phyloP scores from a whole-genome alignment of 1,140 invertebrate genomes.

The Papilio polytes region DNA sequence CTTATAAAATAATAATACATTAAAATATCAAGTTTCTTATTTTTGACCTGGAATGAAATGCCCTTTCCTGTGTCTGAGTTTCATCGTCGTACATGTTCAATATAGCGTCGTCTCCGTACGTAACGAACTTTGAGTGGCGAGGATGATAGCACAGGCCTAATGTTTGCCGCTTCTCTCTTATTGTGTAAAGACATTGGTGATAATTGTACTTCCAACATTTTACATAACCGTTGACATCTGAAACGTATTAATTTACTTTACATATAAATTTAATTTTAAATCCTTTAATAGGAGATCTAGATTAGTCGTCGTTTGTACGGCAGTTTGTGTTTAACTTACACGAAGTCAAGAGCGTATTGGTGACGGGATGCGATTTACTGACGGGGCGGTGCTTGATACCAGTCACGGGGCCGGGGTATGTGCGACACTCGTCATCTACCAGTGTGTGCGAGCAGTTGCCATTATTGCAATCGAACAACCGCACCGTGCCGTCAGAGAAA shows the following conservation, averaged over 20 bases:
- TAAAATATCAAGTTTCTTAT: neutral
- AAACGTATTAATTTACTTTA: conserved; percentile 26
- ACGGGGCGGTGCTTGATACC: conserved; percentile 85
- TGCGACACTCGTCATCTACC: conserved; percentile 82
- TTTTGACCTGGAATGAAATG: conserved; percentile 84
- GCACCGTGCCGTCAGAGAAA: conserved; percentile 83
- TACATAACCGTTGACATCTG: conserved; percentile 86
- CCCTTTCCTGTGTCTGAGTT: conserved; percentile 84
- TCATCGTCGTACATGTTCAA: conserved; percentile 87
- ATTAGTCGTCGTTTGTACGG: neutral
- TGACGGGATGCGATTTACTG: conserved; percentile 83
- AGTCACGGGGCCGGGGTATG: conserved; percentile 83
- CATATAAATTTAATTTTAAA: no score
- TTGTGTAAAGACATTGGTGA: conserved; percentile 85
- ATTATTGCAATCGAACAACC: conserved; percentile 80
- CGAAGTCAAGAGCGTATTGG: conserved; percentile 83
- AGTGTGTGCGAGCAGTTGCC: conserved; percentile 74
- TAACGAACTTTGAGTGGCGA: conserved; percentile 84
- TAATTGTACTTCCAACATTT: conserved; percentile 87
- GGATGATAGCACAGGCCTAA: conserved; percentile 85
- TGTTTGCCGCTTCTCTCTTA: conserved; percentile 85
- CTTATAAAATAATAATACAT: neutral
- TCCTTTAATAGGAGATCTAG: no score
- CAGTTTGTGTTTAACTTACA: conserved; percentile 75
- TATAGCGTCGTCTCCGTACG: conserved; percentile 85